These are phyloP conservation scores for Zoanthus gigantus DNA, from an alignment of 92 coral and sea anemone genomes.

Conservation along the genomic window DNA sequence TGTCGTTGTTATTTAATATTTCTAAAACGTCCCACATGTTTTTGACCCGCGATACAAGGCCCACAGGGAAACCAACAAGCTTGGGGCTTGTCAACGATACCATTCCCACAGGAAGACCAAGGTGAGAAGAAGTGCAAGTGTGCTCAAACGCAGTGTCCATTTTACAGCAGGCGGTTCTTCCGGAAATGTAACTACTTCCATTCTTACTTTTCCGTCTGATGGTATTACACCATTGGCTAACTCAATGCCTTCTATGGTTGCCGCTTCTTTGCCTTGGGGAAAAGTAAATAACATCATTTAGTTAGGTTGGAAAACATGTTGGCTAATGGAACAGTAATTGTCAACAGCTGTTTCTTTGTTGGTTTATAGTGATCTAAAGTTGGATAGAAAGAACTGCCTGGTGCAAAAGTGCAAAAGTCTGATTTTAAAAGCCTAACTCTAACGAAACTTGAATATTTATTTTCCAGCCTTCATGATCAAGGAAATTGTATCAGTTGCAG, in stretches of 20 bases:
- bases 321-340: too few relatives aligned
- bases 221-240: slow-evolving; percentile 1
- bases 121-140: slow-evolving; percentile 62
- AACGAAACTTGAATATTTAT: too few relatives aligned
- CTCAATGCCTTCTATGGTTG: slow-evolving; percentile 18
- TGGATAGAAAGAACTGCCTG: too few relatives aligned
- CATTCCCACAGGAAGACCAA: slow-evolving; percentile 80
- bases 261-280: slow-evolving; percentile 21
- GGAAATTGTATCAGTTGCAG: too few relatives aligned
- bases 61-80: neutral
- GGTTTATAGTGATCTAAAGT: too few relatives aligned
- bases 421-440: too few relatives aligned
- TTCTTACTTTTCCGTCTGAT: slow-evolving; percentile 58
- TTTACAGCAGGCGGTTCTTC: slow-evolving; percentile 71
- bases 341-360: too few relatives aligned
- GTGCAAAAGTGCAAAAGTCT: too few relatives aligned
- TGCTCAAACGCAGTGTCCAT: slow-evolving; percentile 70
- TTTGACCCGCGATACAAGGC: neutral
- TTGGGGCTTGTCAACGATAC: slow-evolving; percentile 57
- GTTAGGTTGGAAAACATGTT: too few relatives aligned
- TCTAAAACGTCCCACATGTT: too few relatives aligned
- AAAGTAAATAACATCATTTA: neutral
- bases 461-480: too few relatives aligned
- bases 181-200: slow-evolving; percentile 70
- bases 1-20: too few relatives aligned